Conservation (phyloP, 2,113 vertebrate genomes). For the Fregetta grallaria region DNA sequence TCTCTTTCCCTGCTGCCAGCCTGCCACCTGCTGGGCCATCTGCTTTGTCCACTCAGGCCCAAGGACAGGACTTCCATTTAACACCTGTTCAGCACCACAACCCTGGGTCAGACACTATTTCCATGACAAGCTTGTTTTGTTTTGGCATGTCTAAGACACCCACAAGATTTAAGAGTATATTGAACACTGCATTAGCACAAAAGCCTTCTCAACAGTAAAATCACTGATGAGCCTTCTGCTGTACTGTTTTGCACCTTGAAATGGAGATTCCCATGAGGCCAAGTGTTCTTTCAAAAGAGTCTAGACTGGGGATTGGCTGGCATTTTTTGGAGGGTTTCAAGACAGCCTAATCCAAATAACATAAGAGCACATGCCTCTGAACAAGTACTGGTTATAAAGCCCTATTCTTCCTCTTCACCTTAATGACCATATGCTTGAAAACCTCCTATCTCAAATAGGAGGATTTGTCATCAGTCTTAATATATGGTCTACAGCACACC, state of each 20-base stretch:
- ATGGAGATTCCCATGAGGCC: neutral
- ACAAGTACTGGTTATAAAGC: neutral
- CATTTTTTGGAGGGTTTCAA: neutral
- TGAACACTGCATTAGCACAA: neutral
- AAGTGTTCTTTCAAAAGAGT: neutral
- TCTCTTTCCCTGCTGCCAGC: neutral
- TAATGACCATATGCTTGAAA: neutral
- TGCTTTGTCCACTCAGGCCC: neutral
- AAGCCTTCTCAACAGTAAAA: neutral
- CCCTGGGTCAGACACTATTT: neutral
- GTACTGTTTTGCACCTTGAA: neutral
- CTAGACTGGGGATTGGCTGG: neutral
- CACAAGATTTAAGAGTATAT: accelerated
- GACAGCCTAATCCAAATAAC: neutral
- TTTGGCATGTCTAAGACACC: too few species aligned
- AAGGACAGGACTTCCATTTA: neutral
- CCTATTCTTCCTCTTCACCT: neutral
- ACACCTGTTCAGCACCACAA: neutral
- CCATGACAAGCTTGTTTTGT: neutral
- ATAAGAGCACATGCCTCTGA: neutral
- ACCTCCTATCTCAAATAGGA: neutral
- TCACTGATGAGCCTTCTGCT: neutral
- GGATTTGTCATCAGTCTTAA: neutral
- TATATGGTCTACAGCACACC: neutral
- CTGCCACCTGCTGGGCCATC: constrained; percentile 31